Conservation (phyloP, 2,797 vertebrate genomes). For the Lepilemur septentrionalis region DNA sequence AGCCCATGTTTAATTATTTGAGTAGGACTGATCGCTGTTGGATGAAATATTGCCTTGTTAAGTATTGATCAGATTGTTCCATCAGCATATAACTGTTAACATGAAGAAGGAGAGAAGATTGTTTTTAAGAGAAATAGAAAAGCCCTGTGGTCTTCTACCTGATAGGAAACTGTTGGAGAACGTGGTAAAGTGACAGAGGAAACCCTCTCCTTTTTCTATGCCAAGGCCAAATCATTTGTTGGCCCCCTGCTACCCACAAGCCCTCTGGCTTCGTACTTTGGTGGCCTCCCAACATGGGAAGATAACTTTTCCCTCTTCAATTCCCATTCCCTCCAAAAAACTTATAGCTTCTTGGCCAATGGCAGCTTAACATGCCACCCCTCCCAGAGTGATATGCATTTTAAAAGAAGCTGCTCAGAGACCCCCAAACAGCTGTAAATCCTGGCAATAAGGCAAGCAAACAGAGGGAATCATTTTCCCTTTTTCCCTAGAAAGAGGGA, state of each 20-base stretch:
- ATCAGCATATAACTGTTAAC: slow-evolving; percentile 5
- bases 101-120: neutral
- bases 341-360: neutral
- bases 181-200: neutral
- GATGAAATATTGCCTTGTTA: neutral
- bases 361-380: neutral
- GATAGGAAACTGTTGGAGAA: neutral
- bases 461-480: neutral
- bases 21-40: neutral
- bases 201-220: neutral
- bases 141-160: neutral
- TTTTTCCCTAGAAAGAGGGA: neutral
- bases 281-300: neutral
- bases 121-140: slow-evolving; percentile 25
- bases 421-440: neutral
- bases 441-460: neutral
- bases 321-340: neutral
- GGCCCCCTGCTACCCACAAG: neutral
- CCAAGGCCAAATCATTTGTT: neutral
- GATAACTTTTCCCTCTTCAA: neutral
- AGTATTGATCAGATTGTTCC: slow-evolving; percentile 14
- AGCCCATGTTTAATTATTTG: neutral
- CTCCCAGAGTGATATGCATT: neutral
- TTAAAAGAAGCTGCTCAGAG: slow-evolving; percentile 6
- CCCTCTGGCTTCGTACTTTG: neutral